A percentile compares a stretch with the other conserved stretches of the same genome.
phyloP scores from a whole-genome alignment of 2,113 vertebrate species.

The Emydura subglobosa region DNA sequence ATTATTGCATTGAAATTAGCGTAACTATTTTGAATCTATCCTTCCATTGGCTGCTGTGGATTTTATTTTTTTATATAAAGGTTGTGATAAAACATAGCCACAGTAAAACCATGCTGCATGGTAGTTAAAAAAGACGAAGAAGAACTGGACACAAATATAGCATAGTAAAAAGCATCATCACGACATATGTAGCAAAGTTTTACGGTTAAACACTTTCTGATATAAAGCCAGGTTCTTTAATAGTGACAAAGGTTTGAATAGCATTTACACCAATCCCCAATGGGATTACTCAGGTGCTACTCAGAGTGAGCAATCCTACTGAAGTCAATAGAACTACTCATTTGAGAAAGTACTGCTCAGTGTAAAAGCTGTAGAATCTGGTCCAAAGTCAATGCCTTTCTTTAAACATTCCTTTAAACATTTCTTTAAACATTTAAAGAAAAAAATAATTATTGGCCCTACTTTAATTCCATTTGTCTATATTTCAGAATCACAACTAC shows the following conservation, averaged over 20 bases:
- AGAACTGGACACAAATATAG: neutral
- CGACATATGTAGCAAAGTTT: neutral
- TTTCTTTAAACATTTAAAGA: neutral
- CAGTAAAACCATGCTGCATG: neutral
- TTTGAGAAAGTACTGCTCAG: neutral
- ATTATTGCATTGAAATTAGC: neutral
- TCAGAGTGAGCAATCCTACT: neutral
- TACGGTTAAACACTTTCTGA: neutral
- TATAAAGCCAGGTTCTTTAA: neutral
- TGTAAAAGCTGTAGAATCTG: neutral
- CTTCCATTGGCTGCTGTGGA: neutral
- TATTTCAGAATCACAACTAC: constrained; percentile 96
- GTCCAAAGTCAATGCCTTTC: neutral
- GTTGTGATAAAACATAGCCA: neutral
- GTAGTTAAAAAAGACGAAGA: neutral
- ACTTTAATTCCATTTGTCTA: neutral
- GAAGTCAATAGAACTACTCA: neutral
- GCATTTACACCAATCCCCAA: neutral
- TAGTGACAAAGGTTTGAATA: neutral
- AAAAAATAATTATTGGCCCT: neutral
- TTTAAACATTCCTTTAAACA: neutral
- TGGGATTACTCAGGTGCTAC: neutral
- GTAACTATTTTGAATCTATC: neutral
- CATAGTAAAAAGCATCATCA: neutral
- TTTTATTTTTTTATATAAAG: neutral